These are phyloP conservation scores for Trididemnum clinides DNA, from an alignment of 23 tunicate genomes.

Conservation along the genomic window DNA sequence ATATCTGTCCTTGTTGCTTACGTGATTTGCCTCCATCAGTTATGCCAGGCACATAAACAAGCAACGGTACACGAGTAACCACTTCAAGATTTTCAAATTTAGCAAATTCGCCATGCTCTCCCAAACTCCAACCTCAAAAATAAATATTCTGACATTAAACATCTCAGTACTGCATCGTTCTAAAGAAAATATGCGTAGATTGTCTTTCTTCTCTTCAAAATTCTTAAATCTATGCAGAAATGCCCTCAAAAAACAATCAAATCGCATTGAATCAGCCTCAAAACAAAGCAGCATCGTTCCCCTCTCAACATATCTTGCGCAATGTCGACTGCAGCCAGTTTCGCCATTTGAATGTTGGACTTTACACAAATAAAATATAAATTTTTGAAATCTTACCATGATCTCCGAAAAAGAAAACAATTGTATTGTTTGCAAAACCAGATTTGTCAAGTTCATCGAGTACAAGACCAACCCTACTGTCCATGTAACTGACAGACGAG, in stretches of 20 bases:
- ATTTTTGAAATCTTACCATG: slow-evolving; percentile 57
- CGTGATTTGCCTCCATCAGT: slow-evolving; percentile 22
- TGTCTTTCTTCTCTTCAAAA: neutral
- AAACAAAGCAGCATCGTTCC: too few relatives aligned
- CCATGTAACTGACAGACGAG: slow-evolving; percentile 85
- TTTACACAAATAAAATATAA: neutral
- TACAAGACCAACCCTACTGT: slow-evolving; percentile 77
- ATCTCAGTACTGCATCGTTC: too few relatives aligned
- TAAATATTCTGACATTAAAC: too few relatives aligned
- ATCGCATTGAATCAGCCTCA: neutral
- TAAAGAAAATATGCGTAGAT: too few relatives aligned
- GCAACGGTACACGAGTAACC: slow-evolving; percentile 73
- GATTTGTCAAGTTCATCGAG: slow-evolving; percentile 67
- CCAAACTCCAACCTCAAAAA: slow-evolving; percentile 87
- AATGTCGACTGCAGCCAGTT: too few relatives aligned
- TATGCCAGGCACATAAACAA: slow-evolving; percentile 69
- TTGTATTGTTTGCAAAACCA: slow-evolving; percentile 79
- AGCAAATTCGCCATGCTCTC: slow-evolving; percentile 93
- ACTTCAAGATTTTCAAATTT: slow-evolving; percentile 90
- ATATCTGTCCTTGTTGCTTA: neutral
- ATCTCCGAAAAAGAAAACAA: slow-evolving; percentile 78
- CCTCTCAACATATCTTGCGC: too few relatives aligned
- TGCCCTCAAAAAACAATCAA: too few relatives aligned
- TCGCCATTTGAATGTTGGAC: too few relatives aligned
- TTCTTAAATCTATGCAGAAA: neutral